Conservation (phyloP, 1,140 invertebrate genomes). For the Zaprionus gabonicus region DNA sequence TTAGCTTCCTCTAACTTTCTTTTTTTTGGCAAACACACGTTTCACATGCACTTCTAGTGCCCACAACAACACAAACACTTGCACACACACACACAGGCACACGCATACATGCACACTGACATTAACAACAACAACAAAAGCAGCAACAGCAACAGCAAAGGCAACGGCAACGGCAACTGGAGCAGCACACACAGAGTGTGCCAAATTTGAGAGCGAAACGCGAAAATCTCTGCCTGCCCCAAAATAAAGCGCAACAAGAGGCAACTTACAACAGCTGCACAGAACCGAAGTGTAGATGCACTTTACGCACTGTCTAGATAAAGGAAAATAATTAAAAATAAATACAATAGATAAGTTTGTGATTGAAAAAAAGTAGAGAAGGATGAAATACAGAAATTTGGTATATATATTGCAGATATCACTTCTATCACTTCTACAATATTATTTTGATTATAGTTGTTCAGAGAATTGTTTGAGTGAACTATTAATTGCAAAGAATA, state of each 20-base stretch:
- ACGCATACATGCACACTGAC: neutral
- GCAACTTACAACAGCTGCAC: neutral
- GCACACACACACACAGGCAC: conserved; percentile 18
- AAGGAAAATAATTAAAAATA: too few relatives aligned
- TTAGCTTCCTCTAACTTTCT: conserved; percentile 45
- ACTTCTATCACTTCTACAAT: too few relatives aligned
- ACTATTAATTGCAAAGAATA: too few relatives aligned
- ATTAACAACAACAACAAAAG: conserved; percentile 27
- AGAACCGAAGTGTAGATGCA: conserved; percentile 14
- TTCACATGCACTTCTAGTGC: conserved; percentile 70
- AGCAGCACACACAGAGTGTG: conserved; percentile 16
- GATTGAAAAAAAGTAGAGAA: too few relatives aligned
- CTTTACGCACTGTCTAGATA: neutral
- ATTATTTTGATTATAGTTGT: too few relatives aligned
- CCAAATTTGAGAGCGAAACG: conserved; percentile 67
- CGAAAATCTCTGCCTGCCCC: conserved; percentile 70
- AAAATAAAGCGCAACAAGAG: conserved; percentile 71
- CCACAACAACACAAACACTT: conserved; percentile 41
- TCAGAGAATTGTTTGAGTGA: too few relatives aligned
- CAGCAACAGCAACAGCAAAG: conserved; percentile 5
- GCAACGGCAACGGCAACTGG: conserved; percentile 16
- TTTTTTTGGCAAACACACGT: conserved; percentile 47
- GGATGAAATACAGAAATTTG: too few relatives aligned
- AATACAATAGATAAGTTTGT: too few relatives aligned
- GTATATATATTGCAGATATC: too few relatives aligned